Evolutionary conservation across 2,888 invertebrate genomes (phyloP), one percentile per base, ranked within the genome.

Genomic region (Proisotoma minuta): DNA sequence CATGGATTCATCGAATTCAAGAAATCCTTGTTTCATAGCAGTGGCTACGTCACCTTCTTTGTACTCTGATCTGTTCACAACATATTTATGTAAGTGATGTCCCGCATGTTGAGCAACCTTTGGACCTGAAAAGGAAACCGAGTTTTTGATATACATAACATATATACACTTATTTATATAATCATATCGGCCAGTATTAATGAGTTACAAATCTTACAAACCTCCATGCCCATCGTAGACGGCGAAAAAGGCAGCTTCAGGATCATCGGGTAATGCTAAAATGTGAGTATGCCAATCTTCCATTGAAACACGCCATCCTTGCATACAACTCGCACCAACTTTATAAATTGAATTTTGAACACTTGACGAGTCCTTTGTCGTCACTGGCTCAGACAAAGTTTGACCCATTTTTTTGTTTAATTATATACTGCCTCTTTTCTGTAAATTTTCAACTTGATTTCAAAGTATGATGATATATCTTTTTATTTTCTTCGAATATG

Each of bases 221-320:
- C 89, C 92, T 75, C 92, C 93, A 79, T 94, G 94, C 0, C 95
- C 95, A 80, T 95, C 98, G 77, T 93, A 99, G 0, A 99, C 98
- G 4, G 91, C 97, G 81, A 98, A 98, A 80, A 91, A 99, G 2
- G 95, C 87, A 29, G 94, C 87, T 23, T 86, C 87, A 27, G 93
- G 91, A 78, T 99, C 98, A 76, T 94, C 94, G 1, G 93, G 92
- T 70, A 94, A 78, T 0, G 93, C 88, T 18, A 99, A 81, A 73
- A 99, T 89, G 75, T 97, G 95, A 53, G 96, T 95, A 78, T 99
- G 99, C 0, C 95, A 91, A 80, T 99, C 99, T 81, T 99, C 99
- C 99, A 99, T 99, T 72, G 92, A 92, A 61, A 96, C 88, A 68
- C 99, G 82, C 99, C 99, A 99, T 78, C 99, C 99, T 80, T 99